Conservation (phyloP, 2,113 vertebrate genomes). For the Pogonocichla stellata region DNA sequence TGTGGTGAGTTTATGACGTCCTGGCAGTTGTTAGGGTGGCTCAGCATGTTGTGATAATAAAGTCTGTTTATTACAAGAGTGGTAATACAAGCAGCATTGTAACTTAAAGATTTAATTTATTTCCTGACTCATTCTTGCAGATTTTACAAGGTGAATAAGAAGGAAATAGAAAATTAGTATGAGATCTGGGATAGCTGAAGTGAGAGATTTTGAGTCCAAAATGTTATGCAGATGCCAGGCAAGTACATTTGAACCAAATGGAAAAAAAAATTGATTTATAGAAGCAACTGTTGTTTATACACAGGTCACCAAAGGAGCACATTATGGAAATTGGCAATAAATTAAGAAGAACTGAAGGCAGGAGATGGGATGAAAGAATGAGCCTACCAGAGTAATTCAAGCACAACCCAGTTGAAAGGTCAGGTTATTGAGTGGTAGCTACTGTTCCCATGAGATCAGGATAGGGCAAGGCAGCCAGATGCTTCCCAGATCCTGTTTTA, state of each 20-base stretch:
- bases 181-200: neutral
- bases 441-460: constrained; percentile 10
- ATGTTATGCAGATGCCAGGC: neutral
- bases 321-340: constrained; percentile 32
- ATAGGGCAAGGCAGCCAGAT: constrained; percentile 8
- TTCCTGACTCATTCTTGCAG: neutral
- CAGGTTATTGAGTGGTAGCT: neutral
- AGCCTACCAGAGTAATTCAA: constrained; percentile 10
- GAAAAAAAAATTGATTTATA: neutral
- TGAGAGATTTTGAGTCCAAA: neutral
- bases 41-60: neutral
- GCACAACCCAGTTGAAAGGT: constrained; percentile 8
- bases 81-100: neutral
- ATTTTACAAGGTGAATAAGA: neutral
- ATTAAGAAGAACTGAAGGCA: constrained; percentile 26
- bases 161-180: neutral
- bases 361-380: constrained; percentile 24
- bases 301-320: constrained; percentile 10
- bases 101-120: neutral
- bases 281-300: constrained; percentile 1
- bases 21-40: neutral
- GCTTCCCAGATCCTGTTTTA: neutral
- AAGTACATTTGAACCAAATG: neutral
- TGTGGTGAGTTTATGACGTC: neutral
- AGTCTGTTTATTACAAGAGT: neutral